These are phyloP conservation scores for Endomychus coccineus DNA, from an alignment of 2,888 invertebrate species.

Conservation along the genomic window DNA sequence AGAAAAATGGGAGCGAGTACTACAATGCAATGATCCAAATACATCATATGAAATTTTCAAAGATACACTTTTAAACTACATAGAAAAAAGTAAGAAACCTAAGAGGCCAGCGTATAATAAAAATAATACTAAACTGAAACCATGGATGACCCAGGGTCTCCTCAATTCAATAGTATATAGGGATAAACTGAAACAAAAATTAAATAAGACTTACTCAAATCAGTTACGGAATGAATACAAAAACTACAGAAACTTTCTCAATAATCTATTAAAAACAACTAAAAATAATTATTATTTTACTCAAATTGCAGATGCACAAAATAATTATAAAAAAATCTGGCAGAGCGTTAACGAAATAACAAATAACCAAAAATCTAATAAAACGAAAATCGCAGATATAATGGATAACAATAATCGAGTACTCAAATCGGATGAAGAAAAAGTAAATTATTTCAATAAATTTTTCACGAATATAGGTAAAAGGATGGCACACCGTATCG, in stretches of 20 bases:
- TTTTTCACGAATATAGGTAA: no score
- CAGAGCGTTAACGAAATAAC: conserved; percentile 3
- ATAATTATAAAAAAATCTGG: conserved; percentile 2
- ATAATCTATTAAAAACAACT: conserved; percentile 1
- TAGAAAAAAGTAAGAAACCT: conserved; percentile 1
- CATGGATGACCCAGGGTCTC: conserved; percentile 4
- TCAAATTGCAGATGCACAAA: neutral
- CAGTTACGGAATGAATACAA: conserved; percentile 4
- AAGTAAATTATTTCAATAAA: no score
- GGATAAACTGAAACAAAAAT: conserved; percentile 4
- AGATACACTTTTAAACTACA: neutral
- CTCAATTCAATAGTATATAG: conserved; percentile 1
- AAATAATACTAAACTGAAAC: conserved; percentile 1
- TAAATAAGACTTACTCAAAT: neutral
- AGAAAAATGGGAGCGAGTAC: neutral
- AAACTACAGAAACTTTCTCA: conserved; percentile 4
- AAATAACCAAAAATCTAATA: no score
- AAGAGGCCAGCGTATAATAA: neutral
- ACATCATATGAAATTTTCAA: conserved; percentile 5
- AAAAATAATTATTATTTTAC: conserved; percentile 5
- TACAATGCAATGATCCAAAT: neutral
- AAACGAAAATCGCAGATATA: no score
- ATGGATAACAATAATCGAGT: no score
- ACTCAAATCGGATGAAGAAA: no score
- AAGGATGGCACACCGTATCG: no score